phyloP scores from a whole-genome alignment of 2,113 vertebrate genomes.

The Thermophis baileyi region DNA sequence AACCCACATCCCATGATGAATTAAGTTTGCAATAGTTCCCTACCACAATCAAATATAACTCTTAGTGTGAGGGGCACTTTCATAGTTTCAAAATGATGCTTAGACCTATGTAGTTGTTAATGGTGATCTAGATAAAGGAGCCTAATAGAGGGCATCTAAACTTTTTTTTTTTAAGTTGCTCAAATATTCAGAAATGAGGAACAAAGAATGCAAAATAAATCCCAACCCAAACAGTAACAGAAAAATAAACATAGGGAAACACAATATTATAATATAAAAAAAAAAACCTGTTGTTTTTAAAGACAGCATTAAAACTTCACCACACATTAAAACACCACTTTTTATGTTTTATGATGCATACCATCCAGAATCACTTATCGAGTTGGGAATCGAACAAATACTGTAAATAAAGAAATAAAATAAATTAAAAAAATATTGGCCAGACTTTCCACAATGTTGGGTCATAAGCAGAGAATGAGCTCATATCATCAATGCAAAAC shows the following conservation, averaged over 20 bases:
- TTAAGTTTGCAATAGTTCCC: conserved; percentile 1
- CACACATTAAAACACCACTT: neutral
- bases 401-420: no score
- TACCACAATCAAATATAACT: conserved; percentile 20
- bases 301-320: neutral
- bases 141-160: neutral
- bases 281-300: neutral
- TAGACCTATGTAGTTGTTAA: neutral
- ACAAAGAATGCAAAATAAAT: neutral
- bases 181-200: neutral
- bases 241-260: neutral
- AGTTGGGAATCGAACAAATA: no score
- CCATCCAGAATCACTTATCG: no score
- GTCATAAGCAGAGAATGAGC: neutral
- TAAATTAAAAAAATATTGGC: neutral
- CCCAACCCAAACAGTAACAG: neutral
- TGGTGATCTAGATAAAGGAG: neutral
- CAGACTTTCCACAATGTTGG: neutral
- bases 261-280: neutral
- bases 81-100: conserved; percentile 8
- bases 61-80: neutral
- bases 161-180: neutral
- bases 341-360: neutral
- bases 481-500: neutral
- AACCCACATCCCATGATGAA: neutral